A percentile compares a stretch with the other conserved stretches of the same genome.
Evolutionary conservation across 2,888 invertebrate species (phyloP).

Genomic region (Callyntrura sp.): DNA sequence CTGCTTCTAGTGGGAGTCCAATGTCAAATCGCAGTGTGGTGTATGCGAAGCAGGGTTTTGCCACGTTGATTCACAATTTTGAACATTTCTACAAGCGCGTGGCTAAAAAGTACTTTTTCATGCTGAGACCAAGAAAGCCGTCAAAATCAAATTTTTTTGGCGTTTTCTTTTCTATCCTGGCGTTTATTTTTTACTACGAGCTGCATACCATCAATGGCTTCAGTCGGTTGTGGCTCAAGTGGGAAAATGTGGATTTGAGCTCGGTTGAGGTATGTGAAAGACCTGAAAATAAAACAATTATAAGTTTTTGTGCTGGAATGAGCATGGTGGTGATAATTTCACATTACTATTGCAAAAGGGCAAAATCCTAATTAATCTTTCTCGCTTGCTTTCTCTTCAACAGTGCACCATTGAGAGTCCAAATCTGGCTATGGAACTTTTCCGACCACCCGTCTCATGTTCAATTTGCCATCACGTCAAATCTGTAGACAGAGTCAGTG

Average conservation of each 20-base stretch:
- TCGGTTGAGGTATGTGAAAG: constrained; percentile 80
- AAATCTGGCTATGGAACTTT: constrained; percentile 83
- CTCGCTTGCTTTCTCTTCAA: too few relatives aligned
- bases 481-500: constrained; percentile 80
- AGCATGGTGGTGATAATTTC: neutral
- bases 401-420: constrained; percentile 84
- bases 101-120: constrained; percentile 75
- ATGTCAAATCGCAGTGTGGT: constrained; percentile 33
- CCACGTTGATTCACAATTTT: constrained; percentile 57
- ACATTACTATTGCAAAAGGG: too few relatives aligned
- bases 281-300: neutral
- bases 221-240: constrained; percentile 84
- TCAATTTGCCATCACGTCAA: constrained; percentile 82
- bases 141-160: constrained; percentile 82
- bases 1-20: neutral
- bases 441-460: constrained; percentile 83
- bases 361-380: neutral
- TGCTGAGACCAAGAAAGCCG: constrained; percentile 79
- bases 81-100: constrained; percentile 68
- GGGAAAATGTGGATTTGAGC: constrained; percentile 84
- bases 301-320: neutral
- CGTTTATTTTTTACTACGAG: constrained; percentile 84
- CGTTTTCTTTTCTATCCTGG: constrained; percentile 83
- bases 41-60: constrained; percentile 42
- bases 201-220: constrained; percentile 84